Evolutionary conservation across 2,113 vertebrate genomes (phyloP).

Genomic region (Halcyon malimbica): DNA sequence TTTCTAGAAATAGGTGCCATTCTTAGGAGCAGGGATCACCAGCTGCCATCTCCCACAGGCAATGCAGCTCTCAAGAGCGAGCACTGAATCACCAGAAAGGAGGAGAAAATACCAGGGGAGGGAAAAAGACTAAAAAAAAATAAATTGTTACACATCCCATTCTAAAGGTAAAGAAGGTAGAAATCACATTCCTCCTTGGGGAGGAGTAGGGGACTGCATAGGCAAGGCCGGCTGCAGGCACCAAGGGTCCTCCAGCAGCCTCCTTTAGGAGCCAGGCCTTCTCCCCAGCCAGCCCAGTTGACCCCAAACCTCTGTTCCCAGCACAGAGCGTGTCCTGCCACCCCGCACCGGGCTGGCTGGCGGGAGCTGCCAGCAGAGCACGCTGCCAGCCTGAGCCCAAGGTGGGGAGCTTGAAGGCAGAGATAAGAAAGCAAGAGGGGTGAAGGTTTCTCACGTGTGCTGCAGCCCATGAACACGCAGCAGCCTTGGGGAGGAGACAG

Average conservation of each 20-base stretch:
- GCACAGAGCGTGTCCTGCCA: rapidly evolving
- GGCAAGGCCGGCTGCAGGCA: background rate
- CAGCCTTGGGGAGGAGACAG: background rate
- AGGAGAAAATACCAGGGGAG: background rate
- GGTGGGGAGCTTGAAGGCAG: rapidly evolving
- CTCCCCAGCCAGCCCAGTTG: background rate
- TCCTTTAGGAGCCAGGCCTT: background rate
- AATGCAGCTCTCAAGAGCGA: background rate
- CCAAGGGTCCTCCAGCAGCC: rapidly evolving
- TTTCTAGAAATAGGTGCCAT: background rate
- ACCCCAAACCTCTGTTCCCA: background rate
- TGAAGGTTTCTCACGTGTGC: rapidly evolving
- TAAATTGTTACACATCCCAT: background rate
- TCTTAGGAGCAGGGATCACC: background rate
- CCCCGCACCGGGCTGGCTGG: too few species aligned
- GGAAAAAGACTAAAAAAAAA: background rate
- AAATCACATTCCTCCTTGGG: background rate
- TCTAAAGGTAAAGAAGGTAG: background rate
- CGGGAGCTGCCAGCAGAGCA: background rate
- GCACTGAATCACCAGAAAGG: background rate
- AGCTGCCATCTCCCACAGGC: background rate
- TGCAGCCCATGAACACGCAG: background rate
- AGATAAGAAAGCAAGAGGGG: background rate
- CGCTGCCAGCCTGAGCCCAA: rapidly evolving
- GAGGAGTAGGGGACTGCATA: background rate